Base-by-base conservation (phyloP, 2,888 invertebrate genomes). In the Eledona agricola region DNA sequence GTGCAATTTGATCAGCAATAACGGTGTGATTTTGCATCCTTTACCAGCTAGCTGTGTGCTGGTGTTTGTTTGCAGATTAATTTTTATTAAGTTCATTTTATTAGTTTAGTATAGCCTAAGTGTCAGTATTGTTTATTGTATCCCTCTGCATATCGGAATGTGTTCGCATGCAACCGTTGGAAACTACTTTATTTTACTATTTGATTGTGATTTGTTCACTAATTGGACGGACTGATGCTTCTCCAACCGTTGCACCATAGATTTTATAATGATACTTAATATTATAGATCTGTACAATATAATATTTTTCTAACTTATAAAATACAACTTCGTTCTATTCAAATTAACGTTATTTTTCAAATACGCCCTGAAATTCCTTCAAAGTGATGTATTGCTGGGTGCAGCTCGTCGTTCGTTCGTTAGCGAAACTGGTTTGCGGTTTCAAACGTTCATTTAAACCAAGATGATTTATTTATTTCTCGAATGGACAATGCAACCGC, bases 1-100 rank as follows among this genome's bases (percentile, higher is more conserved):
- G 71, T 70, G 70, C 70, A 70, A 70, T 71, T 64, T 65, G 37
- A 62, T 57, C 56, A 60, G 71, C 71, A 71, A 71, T 71, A 71
- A 59, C 59, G 58, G 64, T 70, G 70, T 71, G 71, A 70, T 70
- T 63, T 63, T 60, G 59, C 54, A 51, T 57, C 51, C 40, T 53
- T 37, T 60, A 56, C 58, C 60, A 60, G 60, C 49, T 51, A 22
- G 37, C 37, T 53, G 23, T 43, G 51, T 49, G 47, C 58, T 58
- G 58, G 58, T 58, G 51, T 55, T 58, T 55, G 58, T 58, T 55
- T 51, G 51, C 31, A 51, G 23, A 43, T 43, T 17, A 17, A 10
- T 35, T 19, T 42, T 37, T 26, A 46, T 47, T 49, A 42, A 23
- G 31, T 49, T 35, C 17, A 31, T 56, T 42, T 49, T 46, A 34